Evolutionary conservation across 2,888 invertebrate species (phyloP).

Genomic region (Limnephilus auricula): DNA sequence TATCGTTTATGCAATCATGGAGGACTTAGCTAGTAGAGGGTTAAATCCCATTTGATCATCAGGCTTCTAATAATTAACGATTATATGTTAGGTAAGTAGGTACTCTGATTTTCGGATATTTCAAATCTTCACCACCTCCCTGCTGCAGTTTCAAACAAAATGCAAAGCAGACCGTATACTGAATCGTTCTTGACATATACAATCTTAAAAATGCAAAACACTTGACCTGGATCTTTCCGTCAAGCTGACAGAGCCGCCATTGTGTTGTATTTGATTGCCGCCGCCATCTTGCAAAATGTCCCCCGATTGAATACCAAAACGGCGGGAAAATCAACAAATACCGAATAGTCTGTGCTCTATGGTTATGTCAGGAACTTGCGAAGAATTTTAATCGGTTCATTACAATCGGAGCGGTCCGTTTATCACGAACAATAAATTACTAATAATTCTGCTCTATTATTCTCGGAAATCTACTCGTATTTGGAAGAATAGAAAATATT

Average conservation of each 20-base stretch:
- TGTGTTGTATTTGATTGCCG: slow-evolving; percentile 20
- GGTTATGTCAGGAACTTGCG: slow-evolving; percentile 4
- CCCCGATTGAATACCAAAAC: slow-evolving; percentile 30
- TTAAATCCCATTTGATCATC: too few species aligned
- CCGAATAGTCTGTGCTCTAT: background rate
- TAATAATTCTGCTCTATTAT: background rate
- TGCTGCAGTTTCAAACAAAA: slow-evolving; percentile 2
- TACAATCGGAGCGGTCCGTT: background rate
- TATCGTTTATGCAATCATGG: too few species aligned
- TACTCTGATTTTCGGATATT: too few species aligned
- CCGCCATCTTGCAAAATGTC: slow-evolving; percentile 15
- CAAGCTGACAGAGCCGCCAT: background rate
- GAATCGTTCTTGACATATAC: slow-evolving; percentile 31
- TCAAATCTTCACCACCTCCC: background rate
- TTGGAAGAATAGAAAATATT: background rate
- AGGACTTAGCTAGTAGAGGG: too few species aligned
- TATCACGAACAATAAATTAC: slow-evolving; percentile 5
- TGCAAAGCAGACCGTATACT: background rate
- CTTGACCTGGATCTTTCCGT: slow-evolving; percentile 23
- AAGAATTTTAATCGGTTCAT: slow-evolving; percentile 31
- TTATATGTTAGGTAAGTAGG: too few species aligned
- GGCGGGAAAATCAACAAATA: slow-evolving; percentile 28
- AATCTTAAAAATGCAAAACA: slow-evolving; percentile 28
- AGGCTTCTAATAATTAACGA: too few species aligned
- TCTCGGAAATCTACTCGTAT: background rate